Evolutionary conservation across 2,113 vertebrate species (phyloP).

Genomic region (Orthochromis indermauri): DNA sequence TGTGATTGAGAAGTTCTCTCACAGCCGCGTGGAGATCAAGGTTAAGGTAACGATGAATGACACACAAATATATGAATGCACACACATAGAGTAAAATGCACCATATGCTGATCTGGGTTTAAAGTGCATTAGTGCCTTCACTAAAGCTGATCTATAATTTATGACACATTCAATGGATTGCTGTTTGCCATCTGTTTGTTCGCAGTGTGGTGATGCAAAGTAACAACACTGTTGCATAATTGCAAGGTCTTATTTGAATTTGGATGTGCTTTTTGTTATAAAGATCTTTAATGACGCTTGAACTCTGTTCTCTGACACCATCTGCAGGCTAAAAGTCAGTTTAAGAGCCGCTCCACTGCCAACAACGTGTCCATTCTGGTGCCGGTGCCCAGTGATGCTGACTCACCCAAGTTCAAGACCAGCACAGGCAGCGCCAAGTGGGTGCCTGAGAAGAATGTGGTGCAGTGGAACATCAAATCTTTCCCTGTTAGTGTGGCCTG

Average conservation of each 20-base stretch:
- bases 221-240: background rate
- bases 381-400: conserved; percentile 77
- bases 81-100: background rate
- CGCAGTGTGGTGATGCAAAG: background rate
- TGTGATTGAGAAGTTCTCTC: conserved; percentile 77
- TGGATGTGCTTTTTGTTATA: background rate
- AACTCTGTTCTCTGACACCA: background rate
- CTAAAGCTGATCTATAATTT: conserved; percentile 10
- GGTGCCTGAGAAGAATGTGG: conserved; percentile 74
- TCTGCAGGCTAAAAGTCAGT: conserved; percentile 74
- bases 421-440: conserved; percentile 75
- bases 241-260: background rate
- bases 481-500: conserved; percentile 68
- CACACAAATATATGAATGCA: background rate
- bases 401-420: conserved; percentile 79
- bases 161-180: background rate
- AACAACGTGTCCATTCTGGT: conserved; percentile 77
- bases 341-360: conserved; percentile 76
- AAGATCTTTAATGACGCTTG: background rate
- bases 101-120: background rate
- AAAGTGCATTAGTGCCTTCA: background rate
- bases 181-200: conserved; percentile 16
- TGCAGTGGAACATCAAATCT: conserved; percentile 78
- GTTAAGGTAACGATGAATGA: conserved; percentile 70
- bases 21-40: conserved; percentile 81